Conservation (phyloP, 2,113 vertebrate species). For the Eubucco bourcierii region DNA sequence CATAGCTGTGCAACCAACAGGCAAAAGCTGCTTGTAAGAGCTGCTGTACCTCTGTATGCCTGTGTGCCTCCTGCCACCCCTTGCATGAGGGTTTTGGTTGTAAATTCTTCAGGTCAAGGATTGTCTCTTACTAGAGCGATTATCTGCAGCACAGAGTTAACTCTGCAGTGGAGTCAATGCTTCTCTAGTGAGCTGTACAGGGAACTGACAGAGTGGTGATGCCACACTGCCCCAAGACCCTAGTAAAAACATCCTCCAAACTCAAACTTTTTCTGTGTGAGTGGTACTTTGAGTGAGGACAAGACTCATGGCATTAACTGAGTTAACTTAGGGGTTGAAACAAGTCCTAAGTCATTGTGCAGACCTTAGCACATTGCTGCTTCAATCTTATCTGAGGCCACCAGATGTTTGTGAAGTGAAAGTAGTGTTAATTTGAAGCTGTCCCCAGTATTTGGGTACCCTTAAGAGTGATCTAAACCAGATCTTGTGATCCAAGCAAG, state of each 20-base stretch:
- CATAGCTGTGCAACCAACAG: not conserved
- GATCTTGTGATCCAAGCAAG: not conserved
- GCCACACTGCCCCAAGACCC: too few species aligned
- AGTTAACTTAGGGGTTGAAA: not conserved
- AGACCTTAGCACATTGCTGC: not conserved
- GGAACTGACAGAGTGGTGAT: not conserved
- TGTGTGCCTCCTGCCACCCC: not conserved
- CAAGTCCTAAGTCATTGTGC: not conserved
- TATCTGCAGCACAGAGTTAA: not conserved
- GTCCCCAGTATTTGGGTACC: not conserved
- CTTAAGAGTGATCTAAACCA: not conserved
- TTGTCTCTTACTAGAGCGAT: not conserved
- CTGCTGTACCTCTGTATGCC: not conserved
- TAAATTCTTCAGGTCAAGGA: not conserved
- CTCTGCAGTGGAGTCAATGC: not conserved
- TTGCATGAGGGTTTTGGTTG: not conserved
- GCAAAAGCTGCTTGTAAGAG: not conserved
- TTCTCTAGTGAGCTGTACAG: not conserved
- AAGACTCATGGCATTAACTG: accelerated
- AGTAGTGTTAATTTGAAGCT: not conserved
- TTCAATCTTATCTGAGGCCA: not conserved
- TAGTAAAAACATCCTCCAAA: not conserved
- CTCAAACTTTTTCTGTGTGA: not conserved
- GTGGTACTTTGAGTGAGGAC: not conserved
- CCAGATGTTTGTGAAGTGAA: not conserved